phyloP scores from a whole-genome alignment of 2,888 invertebrate species.

The Pachycephus smyrnensis region DNA sequence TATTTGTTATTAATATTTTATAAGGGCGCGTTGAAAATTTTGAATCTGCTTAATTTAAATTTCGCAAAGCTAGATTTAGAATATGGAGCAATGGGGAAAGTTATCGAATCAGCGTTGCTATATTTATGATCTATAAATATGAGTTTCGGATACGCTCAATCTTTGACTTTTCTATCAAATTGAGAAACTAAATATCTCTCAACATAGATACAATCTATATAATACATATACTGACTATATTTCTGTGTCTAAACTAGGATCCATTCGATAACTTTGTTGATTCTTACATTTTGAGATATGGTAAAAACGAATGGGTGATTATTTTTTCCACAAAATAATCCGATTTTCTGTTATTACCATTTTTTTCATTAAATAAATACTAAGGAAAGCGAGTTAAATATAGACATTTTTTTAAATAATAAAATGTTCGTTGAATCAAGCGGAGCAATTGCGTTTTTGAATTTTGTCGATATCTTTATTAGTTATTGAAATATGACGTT shows the following conservation, averaged over 20 bases:
- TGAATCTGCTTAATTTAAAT: not conserved
- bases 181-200: not conserved
- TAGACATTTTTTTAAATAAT: not conserved
- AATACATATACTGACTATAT: not conserved
- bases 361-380: not conserved
- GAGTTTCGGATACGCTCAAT: not conserved
- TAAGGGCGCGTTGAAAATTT: not conserved
- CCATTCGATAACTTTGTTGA: not conserved
- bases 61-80: not conserved
- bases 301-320: not conserved
- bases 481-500: not conserved
- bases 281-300: not conserved
- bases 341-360: not conserved
- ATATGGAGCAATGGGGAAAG: not conserved
- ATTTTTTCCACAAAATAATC: not conserved
- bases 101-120: not conserved
- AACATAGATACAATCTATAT: not conserved
- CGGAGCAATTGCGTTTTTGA: not conserved
- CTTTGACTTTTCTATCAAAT: not conserved
- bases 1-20: not conserved
- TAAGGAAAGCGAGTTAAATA: not conserved
- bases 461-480: not conserved
- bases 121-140: not conserved
- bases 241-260: not conserved
- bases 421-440: not conserved